Evolutionary conservation across 2,113 vertebrate species (phyloP).

Genomic region (Diglossa brunneiventris): DNA sequence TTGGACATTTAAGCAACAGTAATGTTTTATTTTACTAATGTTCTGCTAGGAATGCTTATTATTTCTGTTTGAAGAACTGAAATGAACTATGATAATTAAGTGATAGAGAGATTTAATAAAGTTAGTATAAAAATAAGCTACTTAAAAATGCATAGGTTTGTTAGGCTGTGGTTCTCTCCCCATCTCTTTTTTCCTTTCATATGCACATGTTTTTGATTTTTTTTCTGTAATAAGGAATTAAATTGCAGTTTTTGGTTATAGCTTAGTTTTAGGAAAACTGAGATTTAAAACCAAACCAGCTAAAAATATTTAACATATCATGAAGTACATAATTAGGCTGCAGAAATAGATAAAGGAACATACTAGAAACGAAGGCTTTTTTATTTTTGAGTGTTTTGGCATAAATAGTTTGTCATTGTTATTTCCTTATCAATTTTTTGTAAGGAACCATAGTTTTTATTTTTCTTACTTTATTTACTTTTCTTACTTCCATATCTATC

Average conservation of each 20-base stretch:
- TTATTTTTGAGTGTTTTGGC: not conserved
- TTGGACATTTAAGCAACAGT: not conserved
- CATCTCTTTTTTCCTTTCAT: not conserved
- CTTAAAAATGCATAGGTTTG: not conserved
- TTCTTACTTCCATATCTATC: not conserved
- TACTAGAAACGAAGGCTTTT: not conserved
- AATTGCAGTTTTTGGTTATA: not conserved
- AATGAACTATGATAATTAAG: not conserved
- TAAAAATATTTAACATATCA: not conserved
- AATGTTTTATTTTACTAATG: not conserved
- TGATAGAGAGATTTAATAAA: not conserved
- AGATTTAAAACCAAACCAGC: not conserved
- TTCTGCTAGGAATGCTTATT: not conserved
- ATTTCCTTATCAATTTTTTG: not conserved
- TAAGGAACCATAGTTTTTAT: not conserved
- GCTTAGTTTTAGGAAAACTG: not conserved
- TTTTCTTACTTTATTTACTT: not conserved
- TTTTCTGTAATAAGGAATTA: not conserved
- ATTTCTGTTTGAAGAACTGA: not conserved
- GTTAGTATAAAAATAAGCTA: not conserved
- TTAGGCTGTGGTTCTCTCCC: not conserved
- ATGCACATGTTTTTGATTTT: fast-evolving
- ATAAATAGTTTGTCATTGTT: not conserved
- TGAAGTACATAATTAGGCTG: not conserved
- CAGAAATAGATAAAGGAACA: not conserved